Evolutionary conservation across 2,113 vertebrate species (phyloP), one percentile per base, ranked within the genome.

Genomic region (Setophaga coronata): DNA sequence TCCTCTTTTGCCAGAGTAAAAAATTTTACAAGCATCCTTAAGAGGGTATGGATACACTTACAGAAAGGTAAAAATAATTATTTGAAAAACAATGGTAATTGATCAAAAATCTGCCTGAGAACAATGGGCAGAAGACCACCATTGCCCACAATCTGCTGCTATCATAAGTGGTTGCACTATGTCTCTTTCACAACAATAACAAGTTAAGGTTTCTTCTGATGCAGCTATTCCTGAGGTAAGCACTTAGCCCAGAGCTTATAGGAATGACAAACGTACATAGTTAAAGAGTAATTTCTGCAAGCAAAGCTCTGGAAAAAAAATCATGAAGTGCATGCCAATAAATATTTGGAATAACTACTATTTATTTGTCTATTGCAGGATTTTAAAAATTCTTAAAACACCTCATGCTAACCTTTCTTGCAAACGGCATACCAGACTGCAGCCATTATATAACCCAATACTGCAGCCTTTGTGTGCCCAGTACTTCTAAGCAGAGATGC

Each of bases 81-180:
- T 48, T 31, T 80, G 54, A 43, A 92, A 81, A 86, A 14, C 7
- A 53, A 13, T 18, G 10, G 8, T 7, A 64, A 14, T 38, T 58
- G 5, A 81, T 69, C 5, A 76, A 92, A 71, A 71, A 66, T 18
- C 26, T 61, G 58, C 43, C n/a, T 38, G 20, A 42, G 21, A 90
- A 72, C 24, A 67, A 2, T 0, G 4, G 31, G 29, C 40, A 73
- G 61, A 92, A 62, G 24, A 79, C 9, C 26, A 62, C 21, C 31
- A 73, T 6, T 1, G 0, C 38, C 56, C 2, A 6, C 34, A 43
- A 28, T 31, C 43, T 1, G 1, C 50, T 80, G 45, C 23, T 40
- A 42, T 33, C 8, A 7, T 28, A 73, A 93, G 10, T 58, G 47
- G 67, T 9, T 24, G 36, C 7, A 70, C n/a, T 54, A 45, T 15